Conservation (phyloP, 2,888 invertebrate species). For the Pimpla rufipes region DNA sequence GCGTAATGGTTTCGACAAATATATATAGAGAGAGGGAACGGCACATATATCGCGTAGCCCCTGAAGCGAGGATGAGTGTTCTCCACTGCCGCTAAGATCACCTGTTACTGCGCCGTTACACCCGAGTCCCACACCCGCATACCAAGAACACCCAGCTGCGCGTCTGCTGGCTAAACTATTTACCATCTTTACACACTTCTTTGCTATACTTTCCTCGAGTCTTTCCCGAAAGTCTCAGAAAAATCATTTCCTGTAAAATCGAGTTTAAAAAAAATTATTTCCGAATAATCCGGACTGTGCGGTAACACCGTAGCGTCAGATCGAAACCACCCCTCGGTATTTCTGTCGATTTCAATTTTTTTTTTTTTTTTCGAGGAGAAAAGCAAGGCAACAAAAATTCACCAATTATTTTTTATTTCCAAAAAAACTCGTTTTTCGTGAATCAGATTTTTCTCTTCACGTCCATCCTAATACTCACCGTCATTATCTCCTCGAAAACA, state of each 20-base stretch:
- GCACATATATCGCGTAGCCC: conserved; percentile 10
- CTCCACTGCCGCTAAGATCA: conserved; percentile 37
- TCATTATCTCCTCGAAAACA: too few relatives aligned
- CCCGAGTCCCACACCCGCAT: conserved; percentile 31
- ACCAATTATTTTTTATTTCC: too few relatives aligned
- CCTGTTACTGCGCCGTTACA: conserved; percentile 56
- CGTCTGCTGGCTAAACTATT: conserved; percentile 61
- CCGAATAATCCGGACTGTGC: neutral
- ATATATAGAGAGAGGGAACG: conserved; percentile 57
- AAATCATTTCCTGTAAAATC: neutral
- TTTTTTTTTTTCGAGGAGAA: too few relatives aligned
- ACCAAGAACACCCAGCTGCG: conserved; percentile 43
- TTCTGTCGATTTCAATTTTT: too few relatives aligned
- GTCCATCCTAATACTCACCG: too few relatives aligned
- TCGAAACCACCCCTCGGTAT: too few relatives aligned
- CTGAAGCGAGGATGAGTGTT: conserved; percentile 36
- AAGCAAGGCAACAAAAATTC: too few relatives aligned
- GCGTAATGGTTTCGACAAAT: conserved; percentile 66
- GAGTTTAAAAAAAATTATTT: neutral
- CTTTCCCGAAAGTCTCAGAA: neutral
- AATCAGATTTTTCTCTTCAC: too few relatives aligned
- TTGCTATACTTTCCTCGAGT: conserved; percentile 2
- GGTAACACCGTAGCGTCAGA: neutral
- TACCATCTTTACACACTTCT: conserved; percentile 47
- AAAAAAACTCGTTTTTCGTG: too few relatives aligned